Conservation (phyloP, 2,888 invertebrate genomes). For the Cheiracanthium punctorium region DNA sequence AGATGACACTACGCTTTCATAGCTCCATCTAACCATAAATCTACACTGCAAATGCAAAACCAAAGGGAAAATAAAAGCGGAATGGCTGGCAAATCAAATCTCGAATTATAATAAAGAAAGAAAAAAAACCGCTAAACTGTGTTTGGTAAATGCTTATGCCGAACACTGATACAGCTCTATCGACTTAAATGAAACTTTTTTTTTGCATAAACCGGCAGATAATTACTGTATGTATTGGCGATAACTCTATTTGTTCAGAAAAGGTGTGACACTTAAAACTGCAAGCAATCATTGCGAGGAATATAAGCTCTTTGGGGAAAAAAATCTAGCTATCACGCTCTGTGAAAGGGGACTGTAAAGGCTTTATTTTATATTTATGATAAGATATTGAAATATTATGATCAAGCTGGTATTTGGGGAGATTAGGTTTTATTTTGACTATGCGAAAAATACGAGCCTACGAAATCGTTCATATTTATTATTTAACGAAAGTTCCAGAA, state of each 20-base stretch:
- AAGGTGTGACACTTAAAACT: conserved; percentile 21
- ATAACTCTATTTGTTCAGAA: conserved; percentile 1
- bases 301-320: background rate
- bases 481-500: too few species aligned
- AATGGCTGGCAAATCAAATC: conserved; percentile 1
- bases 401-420: too few species aligned
- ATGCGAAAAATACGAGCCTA: too few species aligned
- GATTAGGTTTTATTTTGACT: too few species aligned
- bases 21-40: conserved; percentile 41
- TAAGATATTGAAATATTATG: too few species aligned
- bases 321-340: background rate
- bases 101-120: background rate
- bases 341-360: too few species aligned
- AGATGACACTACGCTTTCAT: background rate
- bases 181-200: background rate
- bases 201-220: conserved; percentile 5
- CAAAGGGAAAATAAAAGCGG: conserved; percentile 38
- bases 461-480: too few species aligned
- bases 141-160: conserved; percentile 6
- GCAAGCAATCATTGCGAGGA: background rate
- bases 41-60: conserved; percentile 8
- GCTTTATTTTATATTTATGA: too few species aligned
- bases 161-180: background rate
- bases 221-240: conserved; percentile 2
- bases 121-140: conserved; percentile 1